phyloP scores from a whole-genome alignment of 1,140 invertebrate species.

The Drosophila melanica region DNA sequence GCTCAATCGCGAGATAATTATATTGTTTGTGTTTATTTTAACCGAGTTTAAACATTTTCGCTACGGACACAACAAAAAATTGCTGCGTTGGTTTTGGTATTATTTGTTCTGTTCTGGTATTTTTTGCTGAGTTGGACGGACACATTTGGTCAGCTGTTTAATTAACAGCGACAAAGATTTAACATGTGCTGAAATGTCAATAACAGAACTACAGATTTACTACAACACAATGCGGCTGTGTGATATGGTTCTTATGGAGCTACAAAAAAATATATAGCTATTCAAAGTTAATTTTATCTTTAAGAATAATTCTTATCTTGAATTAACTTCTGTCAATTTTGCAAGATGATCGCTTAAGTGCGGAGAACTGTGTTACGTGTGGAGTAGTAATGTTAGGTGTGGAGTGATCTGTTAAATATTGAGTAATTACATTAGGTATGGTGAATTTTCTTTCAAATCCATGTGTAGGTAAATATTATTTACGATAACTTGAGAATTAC shows the following conservation, averaged over 20 bases:
- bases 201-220: background rate
- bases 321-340: background rate
- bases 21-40: slow-evolving; percentile 34
- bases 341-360: background rate
- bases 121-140: slow-evolving; percentile 42
- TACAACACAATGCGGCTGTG: no score
- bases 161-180: background rate
- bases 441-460: background rate
- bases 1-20: slow-evolving; percentile 22
- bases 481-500: no score
- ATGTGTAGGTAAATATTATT: background rate
- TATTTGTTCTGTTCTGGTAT: slow-evolving; percentile 45
- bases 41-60: slow-evolving; percentile 64
- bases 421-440: slow-evolving; percentile 13
- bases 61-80: slow-evolving; percentile 43
- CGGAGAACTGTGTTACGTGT: slow-evolving; percentile 18
- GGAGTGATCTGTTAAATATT: slow-evolving; percentile 12
- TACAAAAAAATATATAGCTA: no score
- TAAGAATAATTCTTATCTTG: no score
- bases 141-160: slow-evolving; percentile 27
- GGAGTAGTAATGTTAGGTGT: slow-evolving; percentile 19
- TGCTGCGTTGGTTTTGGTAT: slow-evolving; percentile 50
- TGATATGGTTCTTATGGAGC: no score
- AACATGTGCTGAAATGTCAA: slow-evolving; percentile 2
- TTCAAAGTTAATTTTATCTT: no score